Conservation (phyloP, 37 sponge, comb jelly and placozoan species). For the Diacarnus erythraeanus region DNA sequence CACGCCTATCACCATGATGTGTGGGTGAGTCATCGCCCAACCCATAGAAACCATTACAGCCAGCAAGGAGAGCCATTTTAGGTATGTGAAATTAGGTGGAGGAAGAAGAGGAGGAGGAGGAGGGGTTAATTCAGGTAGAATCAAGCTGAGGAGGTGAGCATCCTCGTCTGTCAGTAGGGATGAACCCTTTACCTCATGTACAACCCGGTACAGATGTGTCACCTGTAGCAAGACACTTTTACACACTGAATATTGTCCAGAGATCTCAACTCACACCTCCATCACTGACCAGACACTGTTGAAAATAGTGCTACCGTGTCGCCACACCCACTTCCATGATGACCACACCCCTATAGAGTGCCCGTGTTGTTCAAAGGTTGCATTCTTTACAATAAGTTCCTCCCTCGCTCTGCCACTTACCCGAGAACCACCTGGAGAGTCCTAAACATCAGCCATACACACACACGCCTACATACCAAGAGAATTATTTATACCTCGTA, state of each 20-base stretch:
- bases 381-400: background rate
- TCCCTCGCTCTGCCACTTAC: background rate
- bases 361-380: too few relatives aligned
- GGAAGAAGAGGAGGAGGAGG: background rate
- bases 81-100: background rate
- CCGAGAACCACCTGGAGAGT: background rate
- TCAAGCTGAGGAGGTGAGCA: conserved; percentile 24
- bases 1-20: background rate
- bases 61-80: background rate
- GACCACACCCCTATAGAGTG: too few relatives aligned
- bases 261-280: too few relatives aligned
- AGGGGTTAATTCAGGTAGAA: background rate
- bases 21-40: background rate
- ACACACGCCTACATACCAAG: background rate
- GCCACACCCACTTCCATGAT: background rate
- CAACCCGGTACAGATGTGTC: background rate
- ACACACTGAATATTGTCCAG: too few relatives aligned
- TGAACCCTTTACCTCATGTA: conserved; percentile 2
- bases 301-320: background rate
- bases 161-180: conserved; percentile 53
- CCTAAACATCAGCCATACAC: background rate
- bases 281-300: background rate
- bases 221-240: background rate
- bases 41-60: background rate
- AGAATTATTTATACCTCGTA: conserved; percentile 1